Percentiles rank a stretch among this genome's conserved stretches.
phyloP scores from a whole-genome alignment of 2,888 invertebrate species.

The Pardosa pseudoannulata region DNA sequence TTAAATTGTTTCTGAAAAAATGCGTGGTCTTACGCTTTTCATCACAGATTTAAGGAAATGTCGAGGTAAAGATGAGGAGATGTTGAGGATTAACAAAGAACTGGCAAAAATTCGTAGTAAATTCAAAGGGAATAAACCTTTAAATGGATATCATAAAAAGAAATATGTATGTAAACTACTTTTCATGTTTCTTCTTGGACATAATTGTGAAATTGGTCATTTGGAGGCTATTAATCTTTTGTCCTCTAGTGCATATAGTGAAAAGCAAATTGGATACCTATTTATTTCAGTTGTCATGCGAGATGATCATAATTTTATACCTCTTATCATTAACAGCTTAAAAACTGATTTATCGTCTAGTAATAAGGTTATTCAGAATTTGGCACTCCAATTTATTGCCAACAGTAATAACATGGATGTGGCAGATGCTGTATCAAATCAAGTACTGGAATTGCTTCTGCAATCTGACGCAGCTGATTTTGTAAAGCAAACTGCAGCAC shows the following conservation, averaged over 20 bases:
- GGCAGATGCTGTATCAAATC: constrained; percentile 98
- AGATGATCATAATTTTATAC: constrained; percentile 98
- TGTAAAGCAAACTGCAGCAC: constrained; percentile 52
- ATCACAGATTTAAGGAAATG: constrained; percentile 79
- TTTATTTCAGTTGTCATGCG: constrained; percentile 99
- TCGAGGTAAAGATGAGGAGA: constrained; percentile 99
- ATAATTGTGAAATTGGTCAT: constrained; percentile 99
- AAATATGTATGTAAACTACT: constrained; percentile 99
- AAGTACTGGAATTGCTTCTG: constrained; percentile 97
- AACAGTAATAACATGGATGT: constrained; percentile 99
- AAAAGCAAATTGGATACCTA: constrained; percentile 99
- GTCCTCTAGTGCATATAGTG: constrained; percentile 99
- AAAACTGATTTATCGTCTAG: constrained; percentile 96
- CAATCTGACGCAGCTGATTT: constrained; percentile 82
- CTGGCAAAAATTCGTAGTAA: constrained; percentile 99
- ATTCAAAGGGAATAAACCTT: constrained; percentile 99
- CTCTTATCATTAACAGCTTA: constrained; percentile 98
- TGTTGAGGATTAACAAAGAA: constrained; percentile 99
- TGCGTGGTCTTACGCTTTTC: constrained; percentile 37
- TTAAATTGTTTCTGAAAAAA: too few species aligned
- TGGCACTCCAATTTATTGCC: constrained; percentile 99
- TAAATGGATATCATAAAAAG: constrained; percentile 99
- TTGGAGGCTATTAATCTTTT: constrained; percentile 99
- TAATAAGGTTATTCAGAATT: constrained; percentile 98
- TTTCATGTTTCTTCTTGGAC: constrained; percentile 99